Conservation (phyloP, 2,113 vertebrate genomes). For the Sialia sialis region DNA sequence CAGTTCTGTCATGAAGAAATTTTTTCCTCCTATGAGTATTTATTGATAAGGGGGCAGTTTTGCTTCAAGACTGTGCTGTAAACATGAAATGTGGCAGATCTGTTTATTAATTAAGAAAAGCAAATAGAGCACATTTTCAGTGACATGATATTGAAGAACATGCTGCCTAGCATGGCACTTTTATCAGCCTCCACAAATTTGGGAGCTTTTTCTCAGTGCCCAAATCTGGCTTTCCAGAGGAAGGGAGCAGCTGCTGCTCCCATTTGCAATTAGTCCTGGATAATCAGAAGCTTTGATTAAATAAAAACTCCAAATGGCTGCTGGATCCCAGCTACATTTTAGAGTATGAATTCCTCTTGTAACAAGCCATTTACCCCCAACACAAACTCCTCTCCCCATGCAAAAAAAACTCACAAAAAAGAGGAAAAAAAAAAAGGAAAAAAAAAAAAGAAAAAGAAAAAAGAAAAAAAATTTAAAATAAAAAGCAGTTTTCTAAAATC, state of each 20-base stretch:
- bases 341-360: not conserved
- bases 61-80: not conserved
- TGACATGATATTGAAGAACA: not conserved
- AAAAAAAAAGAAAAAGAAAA: not conserved
- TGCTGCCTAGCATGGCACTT: not conserved
- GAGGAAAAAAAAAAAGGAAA: not conserved
- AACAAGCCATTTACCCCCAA: not conserved
- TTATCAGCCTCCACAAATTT: not conserved
- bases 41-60: not conserved
- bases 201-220: not conserved
- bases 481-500: not conserved
- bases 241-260: not conserved
- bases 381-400: not conserved
- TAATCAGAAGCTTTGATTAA: not conserved
- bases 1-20: not conserved
- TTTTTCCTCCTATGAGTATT: not conserved
- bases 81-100: not conserved
- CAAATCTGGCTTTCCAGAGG: not conserved
- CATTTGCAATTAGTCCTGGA: not conserved
- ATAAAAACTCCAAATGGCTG: not conserved
- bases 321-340: not conserved
- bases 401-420: no score
- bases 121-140: not conserved
- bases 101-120: not conserved
- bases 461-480: not conserved